Percentiles rank a stretch among this genome's conserved stretches.
These are phyloP conservation scores for Ariopsis seemanni DNA, from an alignment of 2,113 vertebrate species.

Conservation along the genomic window DNA sequence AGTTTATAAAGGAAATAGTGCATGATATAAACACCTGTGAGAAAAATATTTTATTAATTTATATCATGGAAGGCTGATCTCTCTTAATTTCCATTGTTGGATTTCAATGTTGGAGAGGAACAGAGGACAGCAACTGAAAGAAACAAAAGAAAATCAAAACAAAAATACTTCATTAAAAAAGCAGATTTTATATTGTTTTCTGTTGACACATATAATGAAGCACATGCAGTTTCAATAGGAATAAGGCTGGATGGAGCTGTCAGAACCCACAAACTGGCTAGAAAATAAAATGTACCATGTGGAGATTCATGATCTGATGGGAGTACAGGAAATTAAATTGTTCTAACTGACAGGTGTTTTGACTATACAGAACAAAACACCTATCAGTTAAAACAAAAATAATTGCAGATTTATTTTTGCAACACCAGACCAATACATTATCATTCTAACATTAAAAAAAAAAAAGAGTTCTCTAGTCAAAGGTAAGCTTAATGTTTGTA, in stretches of 20 bases:
- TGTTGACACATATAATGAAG: neutral
- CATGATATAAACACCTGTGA: neutral
- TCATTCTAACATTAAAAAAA: neutral
- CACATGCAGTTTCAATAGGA: neutral
- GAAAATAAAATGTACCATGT: neutral
- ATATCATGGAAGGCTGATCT: neutral
- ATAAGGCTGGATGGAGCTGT: neutral
- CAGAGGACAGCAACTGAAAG: neutral
- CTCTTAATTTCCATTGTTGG: neutral
- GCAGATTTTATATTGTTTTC: neutral
- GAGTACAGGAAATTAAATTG: neutral
- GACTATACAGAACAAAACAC: neutral
- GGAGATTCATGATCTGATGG: neutral
- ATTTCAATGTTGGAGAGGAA: too few relatives aligned
- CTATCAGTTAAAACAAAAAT: neutral
- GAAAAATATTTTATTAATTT: neutral
- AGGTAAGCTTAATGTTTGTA: neutral
- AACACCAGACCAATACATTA: conserved; percentile 11
- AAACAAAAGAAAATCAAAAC: neutral
- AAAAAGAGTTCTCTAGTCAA: neutral
- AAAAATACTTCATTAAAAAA: neutral
- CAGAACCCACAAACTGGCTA: neutral
- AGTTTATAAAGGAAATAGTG: neutral
- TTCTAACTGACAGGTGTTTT: too few relatives aligned
- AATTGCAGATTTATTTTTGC: neutral